phyloP scores from a whole-genome alignment of 2,797 vertebrate species.

The Pseudochaenichthys georgianus region DNA sequence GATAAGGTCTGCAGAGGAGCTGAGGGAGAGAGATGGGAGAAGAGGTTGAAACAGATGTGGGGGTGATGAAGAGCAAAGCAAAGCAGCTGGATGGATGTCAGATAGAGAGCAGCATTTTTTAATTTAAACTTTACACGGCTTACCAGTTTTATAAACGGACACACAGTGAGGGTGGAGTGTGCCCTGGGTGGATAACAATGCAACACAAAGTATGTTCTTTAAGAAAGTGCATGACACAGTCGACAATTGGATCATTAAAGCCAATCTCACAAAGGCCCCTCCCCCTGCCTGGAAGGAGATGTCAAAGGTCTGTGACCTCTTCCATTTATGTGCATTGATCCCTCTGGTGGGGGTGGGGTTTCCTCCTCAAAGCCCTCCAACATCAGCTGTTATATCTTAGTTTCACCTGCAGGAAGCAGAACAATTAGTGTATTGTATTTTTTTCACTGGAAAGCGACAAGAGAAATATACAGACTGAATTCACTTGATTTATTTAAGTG shows the following conservation, averaged over 20 bases:
- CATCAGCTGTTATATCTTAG: slow-evolving; percentile 84
- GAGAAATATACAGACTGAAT: background rate
- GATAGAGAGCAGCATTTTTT: background rate
- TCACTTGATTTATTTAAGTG: background rate
- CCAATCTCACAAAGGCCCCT: slow-evolving; percentile 82
- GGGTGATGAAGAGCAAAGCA: slow-evolving; percentile 53
- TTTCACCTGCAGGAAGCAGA: slow-evolving; percentile 77
- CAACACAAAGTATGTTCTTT: slow-evolving; percentile 69
- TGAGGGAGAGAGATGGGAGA: slow-evolving; percentile 40
- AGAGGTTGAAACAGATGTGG: slow-evolving; percentile 64
- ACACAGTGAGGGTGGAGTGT: background rate
- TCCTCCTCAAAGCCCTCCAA: slow-evolving; percentile 62
- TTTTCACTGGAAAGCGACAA: background rate
- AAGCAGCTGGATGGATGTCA: slow-evolving; percentile 49
- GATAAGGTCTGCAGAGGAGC: slow-evolving; percentile 66
- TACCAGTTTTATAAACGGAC: background rate
- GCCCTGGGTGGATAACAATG: background rate
- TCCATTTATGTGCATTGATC: slow-evolving; percentile 88
- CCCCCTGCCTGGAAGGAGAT: slow-evolving; percentile 82
- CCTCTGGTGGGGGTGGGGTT: slow-evolving; percentile 73
- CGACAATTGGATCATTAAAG: slow-evolving; percentile 84
- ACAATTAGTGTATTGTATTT: slow-evolving; percentile 3
- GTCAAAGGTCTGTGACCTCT: slow-evolving; percentile 88
- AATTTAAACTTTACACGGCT: background rate
- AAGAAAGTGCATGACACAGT: slow-evolving; percentile 71